Conservation (phyloP, 2,888 invertebrate genomes). For the Catonia carolina region DNA sequence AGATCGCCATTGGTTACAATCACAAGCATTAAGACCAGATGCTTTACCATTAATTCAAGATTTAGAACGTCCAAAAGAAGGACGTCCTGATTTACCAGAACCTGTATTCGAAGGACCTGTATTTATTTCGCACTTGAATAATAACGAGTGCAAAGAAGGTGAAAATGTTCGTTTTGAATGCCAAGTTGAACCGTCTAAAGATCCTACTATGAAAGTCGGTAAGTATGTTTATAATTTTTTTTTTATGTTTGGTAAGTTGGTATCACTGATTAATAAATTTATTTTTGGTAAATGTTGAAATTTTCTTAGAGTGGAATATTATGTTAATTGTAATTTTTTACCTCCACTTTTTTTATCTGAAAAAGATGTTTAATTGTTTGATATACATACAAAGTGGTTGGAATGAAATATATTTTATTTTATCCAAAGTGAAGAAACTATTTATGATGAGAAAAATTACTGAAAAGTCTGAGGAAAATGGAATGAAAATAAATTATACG, state of each 20-base stretch:
- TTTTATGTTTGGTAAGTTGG: neutral
- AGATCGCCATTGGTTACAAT: conserved; percentile 81
- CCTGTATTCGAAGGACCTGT: conserved; percentile 77
- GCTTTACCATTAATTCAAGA: conserved; percentile 79
- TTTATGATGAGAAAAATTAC: neutral
- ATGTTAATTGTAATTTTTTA: no score
- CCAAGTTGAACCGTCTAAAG: conserved; percentile 84
- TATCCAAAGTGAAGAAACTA: no score
- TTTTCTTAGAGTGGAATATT: no score
- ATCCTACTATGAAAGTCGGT: conserved; percentile 76
- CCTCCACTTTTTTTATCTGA: no score
- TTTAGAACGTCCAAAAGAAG: conserved; percentile 70
- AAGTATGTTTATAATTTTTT: conserved; percentile 25
- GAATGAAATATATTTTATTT: no score
- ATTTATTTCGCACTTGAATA: conserved; percentile 85
- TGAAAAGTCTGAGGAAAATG: no score
- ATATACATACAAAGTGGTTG: no score
- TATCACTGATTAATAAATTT: neutral
- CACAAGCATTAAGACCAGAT: conserved; percentile 82
- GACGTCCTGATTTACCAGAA: conserved; percentile 62
- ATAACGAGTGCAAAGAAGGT: conserved; percentile 80
- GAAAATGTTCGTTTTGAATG: conserved; percentile 87
- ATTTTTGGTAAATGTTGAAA: neutral
- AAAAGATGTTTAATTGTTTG: no score
- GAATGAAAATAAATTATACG: no score